Evolutionary conservation across 2,113 vertebrate species (phyloP), one percentile per base, ranked within the genome.

Genomic region (Mugil cephalus): DNA sequence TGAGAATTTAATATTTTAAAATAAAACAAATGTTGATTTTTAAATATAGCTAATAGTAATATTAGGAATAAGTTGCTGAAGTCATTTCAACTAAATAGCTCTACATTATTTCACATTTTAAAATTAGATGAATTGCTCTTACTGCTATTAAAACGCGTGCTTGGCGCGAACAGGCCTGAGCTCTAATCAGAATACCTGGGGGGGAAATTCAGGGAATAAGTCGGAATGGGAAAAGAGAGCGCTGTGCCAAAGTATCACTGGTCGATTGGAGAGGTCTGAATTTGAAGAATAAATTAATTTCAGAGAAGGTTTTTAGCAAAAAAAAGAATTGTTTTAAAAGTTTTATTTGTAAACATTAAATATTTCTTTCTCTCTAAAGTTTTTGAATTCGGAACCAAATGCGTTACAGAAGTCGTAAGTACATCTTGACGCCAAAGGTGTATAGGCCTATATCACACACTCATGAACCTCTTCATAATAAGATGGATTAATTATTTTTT

Each of bases 331-430:
- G 82, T 87, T 90, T 94, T 93, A 73, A 91, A 92, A 80, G 88
- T 95, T 98, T 98, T 98, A 98, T 98, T 98, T 97, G 96, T 97
- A 97, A 98, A 97, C 96, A 98, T 97, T 96, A 97, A 97, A 97
- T 97, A 93, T 93, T 94, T 95, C 95, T 97, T 95, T 96, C 94
- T 96, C 93, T 95, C 95, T 95, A 95, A 96, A 95, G 95, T 92
- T 95, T 92, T 95, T 91, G 73, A 93, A 92, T 93, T 91, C 87
- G 92, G 88, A 92, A 90, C 89, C 88, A 84, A 92, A 89, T 88
- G 94, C 93, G 66, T 93, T 92, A 90, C 90, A 92, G 85, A 89
- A 80, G 84, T 82, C 69, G 54, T 86, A 77, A 89, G 84, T 93
- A 96, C 95, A 97, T 91, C 93, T 94, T 94, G 91, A 94, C 82